phyloP scores from a whole-genome alignment of 1,140 invertebrate species.

The Zaprionus ghesquierei region DNA sequence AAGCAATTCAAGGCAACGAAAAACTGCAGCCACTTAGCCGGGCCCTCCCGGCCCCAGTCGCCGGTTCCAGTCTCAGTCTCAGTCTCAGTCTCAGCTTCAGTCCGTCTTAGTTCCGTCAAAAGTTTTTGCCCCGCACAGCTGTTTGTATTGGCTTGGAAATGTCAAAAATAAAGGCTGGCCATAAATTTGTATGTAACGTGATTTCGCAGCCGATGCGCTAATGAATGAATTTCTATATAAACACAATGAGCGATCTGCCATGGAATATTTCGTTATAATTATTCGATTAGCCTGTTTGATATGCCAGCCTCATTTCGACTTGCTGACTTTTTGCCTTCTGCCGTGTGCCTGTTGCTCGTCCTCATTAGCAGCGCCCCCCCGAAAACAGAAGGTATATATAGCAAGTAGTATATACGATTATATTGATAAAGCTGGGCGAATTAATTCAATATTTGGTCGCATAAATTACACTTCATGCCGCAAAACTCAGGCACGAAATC shows the following conservation, averaged over 20 bases:
- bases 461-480: slow-evolving; percentile 58
- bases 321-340: slow-evolving; percentile 45
- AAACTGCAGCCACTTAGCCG: slow-evolving; percentile 39
- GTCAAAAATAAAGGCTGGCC: background rate
- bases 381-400: background rate
- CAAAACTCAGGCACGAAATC: slow-evolving; percentile 2
- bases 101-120: slow-evolving; percentile 17
- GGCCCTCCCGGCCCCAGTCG: background rate
- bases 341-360: slow-evolving; percentile 4
- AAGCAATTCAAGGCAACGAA: slow-evolving; percentile 34
- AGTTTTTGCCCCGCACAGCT: slow-evolving; percentile 2
- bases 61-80: too few species aligned
- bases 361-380: slow-evolving; percentile 43
- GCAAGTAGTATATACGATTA: slow-evolving; percentile 9
- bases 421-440: slow-evolving; percentile 66
- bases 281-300: background rate
- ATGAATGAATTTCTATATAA: background rate
- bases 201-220: slow-evolving; percentile 8
- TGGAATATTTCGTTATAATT: background rate
- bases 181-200: slow-evolving; percentile 11
- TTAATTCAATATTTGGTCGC: slow-evolving; percentile 67
- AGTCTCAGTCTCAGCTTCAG: background rate
- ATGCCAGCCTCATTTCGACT: slow-evolving; percentile 11
- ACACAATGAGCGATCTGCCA: background rate
- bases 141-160: background rate